Percentiles rank a stretch among this genome's conserved stretches.
These are phyloP conservation scores for Lanistes nyassanus DNA, from an alignment of 1,140 invertebrate genomes.

Conservation along the genomic window DNA sequence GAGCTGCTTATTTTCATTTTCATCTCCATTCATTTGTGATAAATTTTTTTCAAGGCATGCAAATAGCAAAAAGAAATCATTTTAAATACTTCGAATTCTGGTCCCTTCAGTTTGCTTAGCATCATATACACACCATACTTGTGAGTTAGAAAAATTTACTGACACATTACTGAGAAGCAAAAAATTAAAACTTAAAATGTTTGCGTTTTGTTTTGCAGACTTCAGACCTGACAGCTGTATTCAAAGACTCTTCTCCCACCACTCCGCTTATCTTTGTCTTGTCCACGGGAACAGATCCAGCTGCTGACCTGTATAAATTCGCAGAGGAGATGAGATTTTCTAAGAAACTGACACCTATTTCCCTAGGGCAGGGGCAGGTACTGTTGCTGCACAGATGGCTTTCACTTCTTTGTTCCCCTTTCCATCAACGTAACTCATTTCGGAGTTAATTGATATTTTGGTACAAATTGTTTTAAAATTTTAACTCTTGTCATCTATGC, in stretches of 20 bases:
- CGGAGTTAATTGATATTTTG: too few relatives aligned
- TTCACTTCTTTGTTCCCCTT: too few relatives aligned
- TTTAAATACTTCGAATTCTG: too few relatives aligned
- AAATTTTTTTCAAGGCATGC: too few relatives aligned
- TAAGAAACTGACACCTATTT: slow-evolving; percentile 67
- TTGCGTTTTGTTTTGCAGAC: slow-evolving; percentile 46
- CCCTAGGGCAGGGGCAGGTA: slow-evolving; percentile 68
- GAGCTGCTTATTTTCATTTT: too few relatives aligned
- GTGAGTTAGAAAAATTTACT: neutral
- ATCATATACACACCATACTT: neutral
- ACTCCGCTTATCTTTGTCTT: slow-evolving; percentile 68
- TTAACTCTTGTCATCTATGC: too few relatives aligned
- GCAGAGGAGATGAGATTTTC: slow-evolving; percentile 69
- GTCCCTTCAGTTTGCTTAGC: neutral
- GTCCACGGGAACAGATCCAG: slow-evolving; percentile 67
- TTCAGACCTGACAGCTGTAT: slow-evolving; percentile 64
- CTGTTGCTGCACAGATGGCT: neutral
- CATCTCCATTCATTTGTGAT: too few relatives aligned
- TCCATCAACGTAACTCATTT: too few relatives aligned
- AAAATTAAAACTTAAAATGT: neutral
- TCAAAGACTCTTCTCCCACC: slow-evolving; percentile 67
- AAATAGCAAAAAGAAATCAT: too few relatives aligned
- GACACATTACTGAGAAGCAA: neutral
- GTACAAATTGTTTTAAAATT: too few relatives aligned
- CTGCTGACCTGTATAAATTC: slow-evolving; percentile 68